These are phyloP conservation scores for Oithona nana DNA, from an alignment of 2,888 invertebrate species.

Conservation along the genomic window DNA sequence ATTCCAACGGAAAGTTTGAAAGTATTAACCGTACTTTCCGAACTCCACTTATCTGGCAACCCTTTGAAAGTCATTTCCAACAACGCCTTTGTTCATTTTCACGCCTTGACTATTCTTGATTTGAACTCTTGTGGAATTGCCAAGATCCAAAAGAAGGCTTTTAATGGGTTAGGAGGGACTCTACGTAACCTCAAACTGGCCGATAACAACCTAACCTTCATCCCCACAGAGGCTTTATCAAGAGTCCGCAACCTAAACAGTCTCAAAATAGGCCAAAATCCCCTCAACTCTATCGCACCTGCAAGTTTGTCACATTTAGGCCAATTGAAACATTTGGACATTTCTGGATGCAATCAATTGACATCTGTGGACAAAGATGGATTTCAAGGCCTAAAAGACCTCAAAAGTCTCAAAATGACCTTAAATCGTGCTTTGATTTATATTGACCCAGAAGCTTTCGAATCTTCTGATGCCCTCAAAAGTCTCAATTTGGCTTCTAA, in stretches of 20 bases:
- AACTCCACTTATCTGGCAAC: conserved; percentile 22
- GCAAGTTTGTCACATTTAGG: background rate
- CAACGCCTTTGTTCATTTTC: background rate
- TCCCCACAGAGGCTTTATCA: background rate
- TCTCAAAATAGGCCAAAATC: conserved; percentile 1
- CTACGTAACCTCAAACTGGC: conserved; percentile 4
- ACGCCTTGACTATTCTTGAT: background rate
- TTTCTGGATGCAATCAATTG: conserved; percentile 12
- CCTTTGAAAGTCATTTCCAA: conserved; percentile 11
- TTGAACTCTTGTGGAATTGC: conserved; percentile 1
- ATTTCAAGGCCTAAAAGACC: background rate
- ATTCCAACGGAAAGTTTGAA: conserved; percentile 22
- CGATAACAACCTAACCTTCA: conserved; percentile 6
- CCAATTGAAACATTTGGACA: conserved; percentile 1
- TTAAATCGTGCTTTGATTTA: background rate
- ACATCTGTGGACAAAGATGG: background rate
- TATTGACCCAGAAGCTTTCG: background rate
- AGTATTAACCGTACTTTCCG: conserved; percentile 19
- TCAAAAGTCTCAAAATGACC: conserved; percentile 1
- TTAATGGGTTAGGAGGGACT: conserved; percentile 8
- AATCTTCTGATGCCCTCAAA: background rate
- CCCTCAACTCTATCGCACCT: background rate
- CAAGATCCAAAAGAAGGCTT: background rate
- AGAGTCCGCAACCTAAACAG: conserved; percentile 2
- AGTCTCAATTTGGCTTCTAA: conserved; percentile 5